Conservation (phyloP, 1,140 invertebrate species). For the Anastatus disparis region DNA sequence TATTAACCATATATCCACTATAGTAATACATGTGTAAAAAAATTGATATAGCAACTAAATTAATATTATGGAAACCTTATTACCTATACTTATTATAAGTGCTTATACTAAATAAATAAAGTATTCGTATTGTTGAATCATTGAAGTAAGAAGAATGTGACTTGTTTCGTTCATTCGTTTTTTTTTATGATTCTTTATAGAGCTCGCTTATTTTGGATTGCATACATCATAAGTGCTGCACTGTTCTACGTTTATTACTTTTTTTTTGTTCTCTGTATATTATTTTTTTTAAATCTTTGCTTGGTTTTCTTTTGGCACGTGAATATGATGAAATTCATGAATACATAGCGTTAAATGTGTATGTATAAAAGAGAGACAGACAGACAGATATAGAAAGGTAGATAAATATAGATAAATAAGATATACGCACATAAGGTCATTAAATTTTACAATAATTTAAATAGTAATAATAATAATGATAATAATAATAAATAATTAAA, state of each 20-base stretch:
- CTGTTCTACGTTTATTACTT: too few species aligned
- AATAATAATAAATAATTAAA: slow-evolving; percentile 4
- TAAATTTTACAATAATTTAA: neutral
- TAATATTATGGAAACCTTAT: too few species aligned
- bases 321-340: slow-evolving; percentile 25
- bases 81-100: too few species aligned
- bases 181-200: neutral
- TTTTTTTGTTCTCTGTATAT: too few species aligned
- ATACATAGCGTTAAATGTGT: slow-evolving; percentile 4
- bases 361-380: slow-evolving; percentile 15
- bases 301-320: neutral
- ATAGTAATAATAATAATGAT: neutral
- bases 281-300: neutral
- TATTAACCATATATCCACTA: too few species aligned
- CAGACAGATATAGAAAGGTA: slow-evolving; percentile 24
- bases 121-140: too few species aligned
- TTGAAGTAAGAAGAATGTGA: slow-evolving; percentile 18
- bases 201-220: neutral
- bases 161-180: neutral
- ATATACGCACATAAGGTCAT: neutral
- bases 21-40: too few species aligned
- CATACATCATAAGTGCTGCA: neutral
- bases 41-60: too few species aligned
- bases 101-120: too few species aligned
- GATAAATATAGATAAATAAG: slow-evolving; percentile 15